Evolutionary conservation across 2,888 invertebrate genomes (phyloP).

Genomic region (Danaus chrysippus): DNA sequence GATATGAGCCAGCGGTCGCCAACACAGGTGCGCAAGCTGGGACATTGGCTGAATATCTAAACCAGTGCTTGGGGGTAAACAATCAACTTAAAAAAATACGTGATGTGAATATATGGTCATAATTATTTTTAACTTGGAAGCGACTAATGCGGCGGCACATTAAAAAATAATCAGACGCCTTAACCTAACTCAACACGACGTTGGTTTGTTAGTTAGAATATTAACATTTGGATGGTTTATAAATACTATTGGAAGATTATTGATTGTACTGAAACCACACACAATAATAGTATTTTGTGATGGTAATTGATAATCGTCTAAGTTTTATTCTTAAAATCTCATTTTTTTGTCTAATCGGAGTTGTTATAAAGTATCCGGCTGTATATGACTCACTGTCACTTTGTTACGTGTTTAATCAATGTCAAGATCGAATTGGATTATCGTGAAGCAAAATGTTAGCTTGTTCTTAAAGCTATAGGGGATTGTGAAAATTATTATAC

Average conservation of each 20-base stretch:
- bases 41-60: slow-evolving; percentile 47
- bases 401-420: slow-evolving; percentile 45
- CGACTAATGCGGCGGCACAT: neutral
- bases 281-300: no score
- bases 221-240: no score
- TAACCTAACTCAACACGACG: neutral
- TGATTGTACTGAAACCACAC: neutral
- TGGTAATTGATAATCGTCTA: neutral
- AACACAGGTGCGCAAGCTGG: slow-evolving; percentile 50
- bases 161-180: neutral
- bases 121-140: slow-evolving; percentile 1
- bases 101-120: slow-evolving; percentile 15
- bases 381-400: slow-evolving; percentile 44
- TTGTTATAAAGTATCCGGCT: slow-evolving; percentile 44
- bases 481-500: no score
- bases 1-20: slow-evolving; percentile 49
- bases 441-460: slow-evolving; percentile 11
- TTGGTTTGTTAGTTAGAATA: neutral
- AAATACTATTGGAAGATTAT: neutral
- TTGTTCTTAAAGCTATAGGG: slow-evolving; percentile 8
- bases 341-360: slow-evolving; percentile 29
- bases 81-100: slow-evolving; percentile 32
- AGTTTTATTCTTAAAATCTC: slow-evolving; percentile 14
- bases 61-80: slow-evolving; percentile 49
- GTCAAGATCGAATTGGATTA: slow-evolving; percentile 49